phyloP scores from a whole-genome alignment of 2,113 vertebrate species.

The Chelonoidis abingdonii region DNA sequence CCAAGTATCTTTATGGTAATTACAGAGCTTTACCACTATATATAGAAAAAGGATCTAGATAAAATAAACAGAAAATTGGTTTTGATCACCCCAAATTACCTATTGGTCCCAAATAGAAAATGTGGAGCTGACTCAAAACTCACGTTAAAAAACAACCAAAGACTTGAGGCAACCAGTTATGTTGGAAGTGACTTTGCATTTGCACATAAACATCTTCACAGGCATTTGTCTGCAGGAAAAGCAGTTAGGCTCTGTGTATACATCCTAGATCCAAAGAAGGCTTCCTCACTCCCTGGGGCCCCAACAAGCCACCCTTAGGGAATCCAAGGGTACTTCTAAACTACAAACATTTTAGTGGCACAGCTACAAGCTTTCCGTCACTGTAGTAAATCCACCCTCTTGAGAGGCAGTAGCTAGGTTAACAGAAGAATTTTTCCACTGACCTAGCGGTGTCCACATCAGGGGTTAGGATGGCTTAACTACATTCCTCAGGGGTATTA shows the following conservation, averaged over 20 bases:
- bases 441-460: not conserved
- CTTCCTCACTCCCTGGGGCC: not conserved
- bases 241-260: fast-evolving
- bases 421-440: not conserved
- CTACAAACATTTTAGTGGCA: not conserved
- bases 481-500: not conserved
- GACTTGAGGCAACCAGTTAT: not conserved
- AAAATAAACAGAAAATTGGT: slow-evolving; percentile 35
- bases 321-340: not conserved
- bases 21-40: slow-evolving; percentile 36
- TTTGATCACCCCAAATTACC: slow-evolving; percentile 57
- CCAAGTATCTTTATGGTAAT: slow-evolving; percentile 51
- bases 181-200: not conserved
- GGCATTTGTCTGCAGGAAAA: not conserved
- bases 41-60: slow-evolving; percentile 34
- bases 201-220: not conserved
- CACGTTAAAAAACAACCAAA: not conserved
- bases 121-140: slow-evolving; percentile 50
- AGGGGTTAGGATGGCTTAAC: not conserved
- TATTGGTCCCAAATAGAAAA: slow-evolving; percentile 51
- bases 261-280: not conserved
- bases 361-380: not conserved
- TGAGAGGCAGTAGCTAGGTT: not conserved
- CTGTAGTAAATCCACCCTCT: not conserved
- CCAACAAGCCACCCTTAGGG: not conserved